Conservation (phyloP, 2,888 invertebrate species). For the Salpingus planirostris region DNA sequence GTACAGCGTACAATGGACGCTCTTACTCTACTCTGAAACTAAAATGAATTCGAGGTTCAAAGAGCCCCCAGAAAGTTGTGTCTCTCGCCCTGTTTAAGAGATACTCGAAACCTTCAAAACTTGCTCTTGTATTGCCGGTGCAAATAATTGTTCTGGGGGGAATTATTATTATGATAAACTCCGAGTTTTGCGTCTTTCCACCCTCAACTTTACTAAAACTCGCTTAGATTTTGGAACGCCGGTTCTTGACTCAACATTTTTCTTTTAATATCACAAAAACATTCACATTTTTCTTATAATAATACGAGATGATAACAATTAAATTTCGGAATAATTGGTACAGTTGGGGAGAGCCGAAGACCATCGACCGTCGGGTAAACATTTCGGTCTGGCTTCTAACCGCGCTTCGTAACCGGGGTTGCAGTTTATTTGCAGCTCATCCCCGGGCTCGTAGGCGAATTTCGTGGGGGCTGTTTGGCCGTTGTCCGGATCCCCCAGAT, state of each 20-base stretch:
- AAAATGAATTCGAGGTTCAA: too few species aligned
- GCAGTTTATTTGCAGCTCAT: conserved; percentile 60
- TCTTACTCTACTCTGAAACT: too few species aligned
- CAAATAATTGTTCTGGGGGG: too few species aligned
- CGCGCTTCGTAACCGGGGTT: conserved; percentile 52
- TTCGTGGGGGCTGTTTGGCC: conserved; percentile 62
- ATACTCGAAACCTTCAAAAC: too few species aligned
- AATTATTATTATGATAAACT: too few species aligned
- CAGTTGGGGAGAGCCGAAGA: conserved; percentile 59
- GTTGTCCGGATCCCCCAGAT: conserved; percentile 62
- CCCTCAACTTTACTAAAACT: too few species aligned
- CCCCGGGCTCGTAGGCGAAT: conserved; percentile 66
- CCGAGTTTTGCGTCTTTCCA: too few species aligned
- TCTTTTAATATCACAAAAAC: conserved; percentile 11
- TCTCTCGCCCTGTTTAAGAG: too few species aligned
- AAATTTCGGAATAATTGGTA: conserved; percentile 48
- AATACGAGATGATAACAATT: conserved; percentile 18
- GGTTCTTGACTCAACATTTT: conserved; percentile 7
- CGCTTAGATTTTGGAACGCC: conserved; percentile 1
- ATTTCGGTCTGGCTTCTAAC: conserved; percentile 47
- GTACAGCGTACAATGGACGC: too few species aligned
- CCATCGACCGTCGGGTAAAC: conserved; percentile 60
- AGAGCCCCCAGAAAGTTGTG: too few species aligned
- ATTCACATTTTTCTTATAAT: conserved; percentile 6
- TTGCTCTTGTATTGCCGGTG: too few species aligned